These are phyloP conservation scores for Cryptoblepharus egeriae DNA, from an alignment of 2,797 vertebrate species.

Conservation along the genomic window DNA sequence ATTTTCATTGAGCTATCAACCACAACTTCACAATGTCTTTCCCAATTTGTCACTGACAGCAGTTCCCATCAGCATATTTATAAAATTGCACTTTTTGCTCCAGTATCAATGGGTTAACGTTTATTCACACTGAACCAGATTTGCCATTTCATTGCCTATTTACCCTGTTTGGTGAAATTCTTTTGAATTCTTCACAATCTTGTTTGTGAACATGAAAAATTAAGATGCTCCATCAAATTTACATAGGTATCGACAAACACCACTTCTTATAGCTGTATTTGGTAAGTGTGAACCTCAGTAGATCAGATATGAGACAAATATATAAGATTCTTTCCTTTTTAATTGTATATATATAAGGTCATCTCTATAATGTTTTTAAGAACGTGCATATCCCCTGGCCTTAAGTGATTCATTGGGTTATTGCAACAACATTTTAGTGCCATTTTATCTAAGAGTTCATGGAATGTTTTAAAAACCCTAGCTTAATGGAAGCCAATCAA, in stretches of 20 bases:
- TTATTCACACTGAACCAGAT: too few relatives aligned
- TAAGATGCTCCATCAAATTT: background rate
- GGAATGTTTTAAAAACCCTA: conserved; percentile 76
- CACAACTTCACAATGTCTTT: too few relatives aligned
- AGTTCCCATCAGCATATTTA: too few relatives aligned
- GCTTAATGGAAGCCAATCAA: conserved; percentile 82
- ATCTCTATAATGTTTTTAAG: conserved; percentile 80
- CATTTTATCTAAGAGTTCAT: conserved; percentile 80
- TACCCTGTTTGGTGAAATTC: too few relatives aligned
- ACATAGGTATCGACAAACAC: background rate
- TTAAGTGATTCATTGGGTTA: conserved; percentile 75
- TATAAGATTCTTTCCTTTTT: conserved; percentile 72
- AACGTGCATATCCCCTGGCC: conserved; percentile 72
- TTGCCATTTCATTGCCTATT: too few relatives aligned
- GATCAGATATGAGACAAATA: background rate
- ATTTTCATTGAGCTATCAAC: too few relatives aligned
- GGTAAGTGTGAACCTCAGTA: conserved; percentile 5
- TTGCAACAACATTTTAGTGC: conserved; percentile 80
- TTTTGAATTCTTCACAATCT: too few relatives aligned
- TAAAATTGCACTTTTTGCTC: too few relatives aligned
- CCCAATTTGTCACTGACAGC: too few relatives aligned
- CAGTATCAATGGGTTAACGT: too few relatives aligned
- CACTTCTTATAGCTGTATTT: background rate
- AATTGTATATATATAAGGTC: conserved; percentile 82
- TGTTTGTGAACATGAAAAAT: background rate